Percentiles rank a stretch among this genome's conserved stretches.
phyloP scores from a whole-genome alignment of 1,140 invertebrate genomes.

The Cydia amplana region DNA sequence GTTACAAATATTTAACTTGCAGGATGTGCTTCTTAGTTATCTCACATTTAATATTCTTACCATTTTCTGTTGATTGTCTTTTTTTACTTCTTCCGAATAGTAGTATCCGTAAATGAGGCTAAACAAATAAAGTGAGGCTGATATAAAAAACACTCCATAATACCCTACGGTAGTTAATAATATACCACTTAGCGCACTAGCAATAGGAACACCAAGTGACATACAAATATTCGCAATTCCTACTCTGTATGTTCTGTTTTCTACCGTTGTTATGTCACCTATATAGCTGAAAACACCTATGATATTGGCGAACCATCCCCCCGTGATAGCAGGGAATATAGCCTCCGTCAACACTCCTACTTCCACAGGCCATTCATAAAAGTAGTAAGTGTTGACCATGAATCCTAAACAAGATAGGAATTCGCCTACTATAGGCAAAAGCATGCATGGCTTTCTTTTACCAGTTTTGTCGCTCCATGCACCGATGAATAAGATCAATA shows the following conservation, averaged over 20 bases:
- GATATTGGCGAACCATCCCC: constrained; percentile 92
- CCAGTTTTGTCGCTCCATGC: constrained; percentile 88
- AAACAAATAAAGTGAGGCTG: constrained; percentile 85
- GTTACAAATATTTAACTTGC: no score
- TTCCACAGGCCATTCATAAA: constrained; percentile 87
- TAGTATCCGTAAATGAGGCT: constrained; percentile 85
- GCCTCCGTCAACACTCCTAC: constrained; percentile 86
- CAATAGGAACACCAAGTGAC: constrained; percentile 88
- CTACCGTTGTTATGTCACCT: constrained; percentile 89
- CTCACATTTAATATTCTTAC: constrained; percentile 37
- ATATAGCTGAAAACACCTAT: constrained; percentile 95
- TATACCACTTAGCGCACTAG: constrained; percentile 87
- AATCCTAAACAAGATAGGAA: constrained; percentile 87
- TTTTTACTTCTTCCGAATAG: constrained; percentile 81
- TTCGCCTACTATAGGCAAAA: constrained; percentile 90
- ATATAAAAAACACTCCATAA: constrained; percentile 89
- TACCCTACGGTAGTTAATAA: constrained; percentile 85
- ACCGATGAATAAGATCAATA: constrained; percentile 89
- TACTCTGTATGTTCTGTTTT: constrained; percentile 89
- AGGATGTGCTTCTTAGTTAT: no score
- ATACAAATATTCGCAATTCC: constrained; percentile 91
- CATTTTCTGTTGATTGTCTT: constrained; percentile 47
- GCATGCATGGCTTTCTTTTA: constrained; percentile 89
- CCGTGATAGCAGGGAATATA: constrained; percentile 88
- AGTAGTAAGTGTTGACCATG: constrained; percentile 88